These are phyloP conservation scores for Psittacus erithacus DNA, from an alignment of 2,113 vertebrate species.

Conservation along the genomic window DNA sequence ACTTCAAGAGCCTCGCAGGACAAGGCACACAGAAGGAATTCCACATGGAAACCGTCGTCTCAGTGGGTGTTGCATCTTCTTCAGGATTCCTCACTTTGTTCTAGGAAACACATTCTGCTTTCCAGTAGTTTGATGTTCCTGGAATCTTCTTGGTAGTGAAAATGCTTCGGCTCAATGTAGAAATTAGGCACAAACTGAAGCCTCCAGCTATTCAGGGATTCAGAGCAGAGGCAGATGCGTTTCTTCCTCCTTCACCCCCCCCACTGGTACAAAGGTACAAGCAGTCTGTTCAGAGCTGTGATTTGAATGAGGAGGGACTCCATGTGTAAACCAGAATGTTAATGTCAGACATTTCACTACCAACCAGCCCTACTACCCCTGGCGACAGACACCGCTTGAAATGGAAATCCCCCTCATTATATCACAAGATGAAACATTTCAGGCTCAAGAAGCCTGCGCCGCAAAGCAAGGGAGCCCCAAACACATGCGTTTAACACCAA, in stretches of 20 bases:
- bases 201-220: background rate
- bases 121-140: background rate
- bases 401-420: background rate
- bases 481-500: background rate
- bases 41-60: background rate
- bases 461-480: constrained; percentile 6
- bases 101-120: background rate
- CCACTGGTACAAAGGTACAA: background rate
- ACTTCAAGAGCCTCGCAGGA: background rate
- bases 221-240: background rate
- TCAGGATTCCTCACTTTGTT: background rate
- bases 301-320: background rate
- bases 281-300: background rate
- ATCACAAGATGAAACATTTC: background rate
- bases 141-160: background rate
- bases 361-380: background rate
- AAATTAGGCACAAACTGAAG: constrained; percentile 8
- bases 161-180: background rate
- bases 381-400: background rate
- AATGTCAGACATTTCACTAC: background rate
- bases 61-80: background rate
- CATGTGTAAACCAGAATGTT: background rate
- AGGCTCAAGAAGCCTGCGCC: background rate
- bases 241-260: background rate
- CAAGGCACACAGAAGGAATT: background rate